Evolutionary conservation across 2,888 invertebrate genomes (phyloP).

Genomic region (Sesia apiformis): DNA sequence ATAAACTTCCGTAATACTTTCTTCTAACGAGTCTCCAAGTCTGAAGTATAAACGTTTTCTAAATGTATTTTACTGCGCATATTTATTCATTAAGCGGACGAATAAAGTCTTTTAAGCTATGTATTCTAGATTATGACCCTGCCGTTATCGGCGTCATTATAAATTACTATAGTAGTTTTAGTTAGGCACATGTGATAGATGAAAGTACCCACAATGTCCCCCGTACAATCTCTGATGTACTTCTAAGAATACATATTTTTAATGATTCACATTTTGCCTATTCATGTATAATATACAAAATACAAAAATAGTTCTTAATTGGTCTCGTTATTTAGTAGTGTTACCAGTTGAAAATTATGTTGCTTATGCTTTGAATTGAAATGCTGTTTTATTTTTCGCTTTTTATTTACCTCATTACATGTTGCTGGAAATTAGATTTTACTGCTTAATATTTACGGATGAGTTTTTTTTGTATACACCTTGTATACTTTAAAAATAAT

Average conservation of each 20-base stretch:
- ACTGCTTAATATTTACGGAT: no score
- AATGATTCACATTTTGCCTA: conserved; percentile 71
- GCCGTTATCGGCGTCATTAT: conserved; percentile 14
- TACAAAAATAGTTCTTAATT: conserved; percentile 49
- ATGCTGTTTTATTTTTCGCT: neutral
- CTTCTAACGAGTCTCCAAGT: conserved; percentile 34
- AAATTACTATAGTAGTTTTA: conserved; percentile 17
- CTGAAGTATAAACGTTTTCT: conserved; percentile 35
- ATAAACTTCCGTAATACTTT: conserved; percentile 9
- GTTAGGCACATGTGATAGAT: conserved; percentile 47
- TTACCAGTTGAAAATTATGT: neutral
- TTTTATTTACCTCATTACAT: no score
- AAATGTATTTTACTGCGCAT: conserved; percentile 29
- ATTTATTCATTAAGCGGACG: conserved; percentile 25
- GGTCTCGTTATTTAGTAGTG: conserved; percentile 30
- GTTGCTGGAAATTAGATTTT: no score
- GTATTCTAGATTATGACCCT: conserved; percentile 11
- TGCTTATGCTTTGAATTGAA: neutral
- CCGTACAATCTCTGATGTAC: conserved; percentile 44
- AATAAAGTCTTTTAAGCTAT: conserved; percentile 19
- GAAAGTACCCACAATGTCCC: conserved; percentile 39
- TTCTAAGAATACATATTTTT: conserved; percentile 63
- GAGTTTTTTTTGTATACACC: no score
- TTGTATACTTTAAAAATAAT: no score
- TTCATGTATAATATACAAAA: conserved; percentile 71